phyloP scores from a whole-genome alignment of 2,797 vertebrate genomes.

The Microctenopoma lineatum region DNA sequence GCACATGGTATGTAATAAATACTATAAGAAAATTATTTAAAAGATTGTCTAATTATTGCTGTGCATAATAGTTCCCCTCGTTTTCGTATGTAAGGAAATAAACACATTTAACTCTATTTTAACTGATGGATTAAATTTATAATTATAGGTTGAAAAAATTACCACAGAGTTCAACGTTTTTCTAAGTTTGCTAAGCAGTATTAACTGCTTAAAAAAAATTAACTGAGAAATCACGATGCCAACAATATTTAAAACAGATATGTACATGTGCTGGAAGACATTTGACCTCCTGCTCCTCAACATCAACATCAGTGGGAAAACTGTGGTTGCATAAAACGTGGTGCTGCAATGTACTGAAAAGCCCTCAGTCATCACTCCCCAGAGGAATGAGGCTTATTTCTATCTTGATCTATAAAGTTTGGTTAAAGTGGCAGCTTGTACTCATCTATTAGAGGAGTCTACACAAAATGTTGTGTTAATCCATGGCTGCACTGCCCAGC shows the following conservation, averaged over 20 bases:
- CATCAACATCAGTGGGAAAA: not conserved
- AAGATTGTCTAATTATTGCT: not conserved
- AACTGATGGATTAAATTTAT: not conserved
- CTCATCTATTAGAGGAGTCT: slow-evolving; percentile 39
- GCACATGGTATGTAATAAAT: too few species aligned
- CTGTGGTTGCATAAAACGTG: not conserved
- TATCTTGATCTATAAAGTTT: slow-evolving; percentile 33
- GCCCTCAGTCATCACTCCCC: not conserved
- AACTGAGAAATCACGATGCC: not conserved
- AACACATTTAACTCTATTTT: not conserved
- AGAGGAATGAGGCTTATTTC: slow-evolving; percentile 10
- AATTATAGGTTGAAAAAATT: not conserved
- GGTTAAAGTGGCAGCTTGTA: slow-evolving; percentile 45
- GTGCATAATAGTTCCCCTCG: not conserved
- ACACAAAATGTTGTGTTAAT: slow-evolving; percentile 52
- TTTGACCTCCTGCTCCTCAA: slow-evolving; percentile 13
- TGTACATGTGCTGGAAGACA: too few species aligned
- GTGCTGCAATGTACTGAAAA: not conserved
- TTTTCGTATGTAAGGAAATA: not conserved
- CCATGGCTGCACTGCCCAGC: slow-evolving; percentile 37
- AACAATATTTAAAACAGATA: not conserved
- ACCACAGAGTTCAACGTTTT: not conserved
- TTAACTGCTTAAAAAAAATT: not conserved
- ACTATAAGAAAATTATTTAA: too few species aligned
- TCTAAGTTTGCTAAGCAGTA: not conserved